Percentiles rank a stretch among this genome's conserved stretches.
These are phyloP conservation scores for Drosophila prosaltans DNA, from an alignment of 1,140 invertebrate species.

Conservation along the genomic window DNA sequence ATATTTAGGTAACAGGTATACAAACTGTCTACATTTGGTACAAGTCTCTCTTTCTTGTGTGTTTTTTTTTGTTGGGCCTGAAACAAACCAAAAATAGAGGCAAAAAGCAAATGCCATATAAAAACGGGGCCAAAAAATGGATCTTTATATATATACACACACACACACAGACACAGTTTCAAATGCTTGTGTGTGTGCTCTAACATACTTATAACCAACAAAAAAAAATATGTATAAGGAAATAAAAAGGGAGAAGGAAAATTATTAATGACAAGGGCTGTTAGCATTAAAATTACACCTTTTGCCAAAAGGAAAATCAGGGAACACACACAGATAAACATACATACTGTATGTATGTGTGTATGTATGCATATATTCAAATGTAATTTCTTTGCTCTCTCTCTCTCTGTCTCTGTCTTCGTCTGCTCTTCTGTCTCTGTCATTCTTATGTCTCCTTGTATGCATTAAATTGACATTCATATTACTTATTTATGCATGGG, in stretches of 20 bases:
- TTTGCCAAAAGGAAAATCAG: slow-evolving; percentile 28
- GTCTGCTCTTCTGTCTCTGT: neutral
- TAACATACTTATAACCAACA: slow-evolving; percentile 16
- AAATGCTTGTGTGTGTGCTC: slow-evolving; percentile 19
- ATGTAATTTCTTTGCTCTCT: neutral
- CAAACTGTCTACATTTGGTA: neutral
- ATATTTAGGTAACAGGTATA: neutral
- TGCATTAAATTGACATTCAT: slow-evolving; percentile 80
- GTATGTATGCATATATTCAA: slow-evolving; percentile 12
- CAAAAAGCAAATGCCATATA: slow-evolving; percentile 34
- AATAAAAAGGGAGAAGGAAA: slow-evolving; percentile 46
- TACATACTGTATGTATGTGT: slow-evolving; percentile 26
- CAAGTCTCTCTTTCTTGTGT: neutral
- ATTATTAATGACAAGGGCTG: slow-evolving; percentile 70
- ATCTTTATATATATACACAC: slow-evolving; percentile 33
- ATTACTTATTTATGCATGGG: slow-evolving; percentile 80
- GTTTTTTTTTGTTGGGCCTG: neutral
- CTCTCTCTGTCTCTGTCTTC: neutral
- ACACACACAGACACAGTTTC: neutral
- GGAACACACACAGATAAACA: slow-evolving; percentile 19
- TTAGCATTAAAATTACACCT: slow-evolving; percentile 74
- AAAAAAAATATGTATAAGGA: slow-evolving; percentile 8
- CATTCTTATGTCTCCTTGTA: slow-evolving; percentile 26
- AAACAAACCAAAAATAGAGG: slow-evolving; percentile 17
- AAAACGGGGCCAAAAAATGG: slow-evolving; percentile 62